phyloP scores from a whole-genome alignment of 2,797 vertebrate genomes.

The Scomberomorus guttatus region DNA sequence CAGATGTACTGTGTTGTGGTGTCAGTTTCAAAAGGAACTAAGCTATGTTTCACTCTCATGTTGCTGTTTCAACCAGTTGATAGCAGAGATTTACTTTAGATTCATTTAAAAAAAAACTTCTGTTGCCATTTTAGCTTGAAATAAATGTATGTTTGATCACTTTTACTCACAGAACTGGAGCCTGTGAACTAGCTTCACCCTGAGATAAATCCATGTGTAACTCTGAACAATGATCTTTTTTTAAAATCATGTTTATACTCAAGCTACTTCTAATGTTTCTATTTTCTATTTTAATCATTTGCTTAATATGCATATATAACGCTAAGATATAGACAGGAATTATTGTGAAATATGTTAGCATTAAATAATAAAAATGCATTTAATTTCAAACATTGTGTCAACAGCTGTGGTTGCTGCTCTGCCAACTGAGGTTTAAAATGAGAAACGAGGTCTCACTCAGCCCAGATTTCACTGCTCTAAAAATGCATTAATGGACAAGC shows the following conservation, averaged over 20 bases:
- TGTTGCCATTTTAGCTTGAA: conserved; percentile 14
- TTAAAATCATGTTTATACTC: background rate
- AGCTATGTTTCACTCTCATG: background rate
- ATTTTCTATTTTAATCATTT: conserved; percentile 2
- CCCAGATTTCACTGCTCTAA: background rate
- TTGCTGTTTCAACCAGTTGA: background rate
- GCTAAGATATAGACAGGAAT: background rate
- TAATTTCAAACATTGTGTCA: conserved; percentile 22
- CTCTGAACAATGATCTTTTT: background rate
- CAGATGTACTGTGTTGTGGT: background rate
- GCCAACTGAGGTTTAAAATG: conserved; percentile 2
- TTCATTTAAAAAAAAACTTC: background rate
- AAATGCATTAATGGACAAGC: background rate
- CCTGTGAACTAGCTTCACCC: background rate
- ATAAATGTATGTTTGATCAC: background rate
- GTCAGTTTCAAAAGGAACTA: background rate
- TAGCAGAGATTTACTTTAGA: background rate
- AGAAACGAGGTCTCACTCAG: conserved; percentile 17
- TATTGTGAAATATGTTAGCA: background rate
- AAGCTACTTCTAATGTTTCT: background rate
- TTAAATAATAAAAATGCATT: conserved; percentile 21
- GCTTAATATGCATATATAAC: background rate
- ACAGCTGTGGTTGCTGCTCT: conserved; percentile 10
- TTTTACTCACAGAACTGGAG: background rate
- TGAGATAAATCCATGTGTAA: background rate